phyloP scores from a whole-genome alignment of 2,888 invertebrate genomes.

The Latrodectus hesperus region DNA sequence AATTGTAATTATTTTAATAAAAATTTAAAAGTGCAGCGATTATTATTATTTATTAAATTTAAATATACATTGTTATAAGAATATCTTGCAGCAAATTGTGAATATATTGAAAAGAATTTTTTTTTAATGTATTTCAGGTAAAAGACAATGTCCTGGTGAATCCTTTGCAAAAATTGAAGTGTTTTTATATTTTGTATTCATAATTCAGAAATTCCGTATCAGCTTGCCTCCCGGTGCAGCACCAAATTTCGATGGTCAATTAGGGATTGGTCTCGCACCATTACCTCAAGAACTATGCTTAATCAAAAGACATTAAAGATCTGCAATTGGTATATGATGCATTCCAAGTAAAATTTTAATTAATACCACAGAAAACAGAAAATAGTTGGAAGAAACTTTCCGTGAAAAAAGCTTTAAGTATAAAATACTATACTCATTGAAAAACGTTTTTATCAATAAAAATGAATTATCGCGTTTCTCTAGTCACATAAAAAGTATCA shows the following conservation, averaged over 20 bases:
- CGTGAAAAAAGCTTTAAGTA: too few relatives aligned
- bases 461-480: too few relatives aligned
- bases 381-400: too few relatives aligned
- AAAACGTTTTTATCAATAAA: too few relatives aligned
- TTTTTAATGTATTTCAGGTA: slow-evolving; percentile 25
- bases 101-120: too few relatives aligned
- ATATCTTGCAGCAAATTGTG: too few relatives aligned
- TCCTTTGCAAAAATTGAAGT: slow-evolving; percentile 67
- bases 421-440: too few relatives aligned
- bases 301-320: slow-evolving; percentile 7
- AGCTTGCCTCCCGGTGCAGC: slow-evolving; percentile 38
- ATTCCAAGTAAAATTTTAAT: too few relatives aligned
- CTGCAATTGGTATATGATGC: too few relatives aligned
- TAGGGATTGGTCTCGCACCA: slow-evolving; percentile 9
- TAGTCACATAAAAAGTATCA: too few relatives aligned
- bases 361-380: too few relatives aligned
- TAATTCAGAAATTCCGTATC: slow-evolving; percentile 68
- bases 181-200: slow-evolving; percentile 66
- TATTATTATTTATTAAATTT: background rate
- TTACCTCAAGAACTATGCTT: slow-evolving; percentile 25
- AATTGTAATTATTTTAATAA: background rate
- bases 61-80: background rate
- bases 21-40: background rate
- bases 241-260: slow-evolving; percentile 50
- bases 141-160: slow-evolving; percentile 69